Evolutionary conservation across 1,140 invertebrate species (phyloP).

Genomic region (Drosophila miranda): DNA sequence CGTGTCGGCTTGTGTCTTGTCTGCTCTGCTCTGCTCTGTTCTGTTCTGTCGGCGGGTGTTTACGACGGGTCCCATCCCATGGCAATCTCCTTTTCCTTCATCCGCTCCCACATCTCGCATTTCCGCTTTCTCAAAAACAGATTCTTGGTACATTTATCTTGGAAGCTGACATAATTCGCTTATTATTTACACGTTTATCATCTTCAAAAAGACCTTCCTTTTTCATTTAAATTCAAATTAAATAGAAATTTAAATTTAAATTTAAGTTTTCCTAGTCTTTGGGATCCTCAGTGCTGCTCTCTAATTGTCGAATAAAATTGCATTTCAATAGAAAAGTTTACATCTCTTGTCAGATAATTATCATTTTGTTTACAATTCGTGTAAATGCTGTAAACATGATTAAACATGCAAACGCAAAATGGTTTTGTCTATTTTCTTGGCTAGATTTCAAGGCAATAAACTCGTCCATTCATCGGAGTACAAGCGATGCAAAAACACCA

Average conservation of each 20-base stretch:
- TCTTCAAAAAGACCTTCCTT: too few relatives aligned
- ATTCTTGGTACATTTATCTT: conserved; percentile 15
- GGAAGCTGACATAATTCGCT: neutral
- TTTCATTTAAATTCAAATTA: too few relatives aligned
- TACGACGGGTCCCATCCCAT: conserved; percentile 25
- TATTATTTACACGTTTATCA: too few relatives aligned
- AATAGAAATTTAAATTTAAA: too few relatives aligned
- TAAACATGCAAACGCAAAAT: neutral
- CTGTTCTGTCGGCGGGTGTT: conserved; percentile 40
- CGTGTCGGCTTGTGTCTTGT: neutral
- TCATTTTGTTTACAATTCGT: neutral
- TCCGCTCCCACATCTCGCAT: conserved; percentile 13
- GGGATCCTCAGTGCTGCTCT: too few relatives aligned
- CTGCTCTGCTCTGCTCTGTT: conserved; percentile 22
- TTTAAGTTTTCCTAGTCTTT: too few relatives aligned
- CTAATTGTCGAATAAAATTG: too few relatives aligned
- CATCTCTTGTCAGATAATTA: too few relatives aligned
- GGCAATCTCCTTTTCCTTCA: conserved; percentile 44
- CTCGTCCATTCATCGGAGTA: conserved; percentile 48
- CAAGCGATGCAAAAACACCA: conserved; percentile 9
- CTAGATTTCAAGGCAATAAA: conserved; percentile 64
- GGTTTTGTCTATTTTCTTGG: conserved; percentile 35
- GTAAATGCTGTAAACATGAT: conserved; percentile 10
- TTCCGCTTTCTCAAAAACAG: conserved; percentile 37
- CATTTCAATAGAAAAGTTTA: too few relatives aligned